Percentiles rank a stretch among this genome's conserved stretches.
Conservation (phyloP, 2,113 vertebrate genomes). For the Macrotis lagotis region DNA sequence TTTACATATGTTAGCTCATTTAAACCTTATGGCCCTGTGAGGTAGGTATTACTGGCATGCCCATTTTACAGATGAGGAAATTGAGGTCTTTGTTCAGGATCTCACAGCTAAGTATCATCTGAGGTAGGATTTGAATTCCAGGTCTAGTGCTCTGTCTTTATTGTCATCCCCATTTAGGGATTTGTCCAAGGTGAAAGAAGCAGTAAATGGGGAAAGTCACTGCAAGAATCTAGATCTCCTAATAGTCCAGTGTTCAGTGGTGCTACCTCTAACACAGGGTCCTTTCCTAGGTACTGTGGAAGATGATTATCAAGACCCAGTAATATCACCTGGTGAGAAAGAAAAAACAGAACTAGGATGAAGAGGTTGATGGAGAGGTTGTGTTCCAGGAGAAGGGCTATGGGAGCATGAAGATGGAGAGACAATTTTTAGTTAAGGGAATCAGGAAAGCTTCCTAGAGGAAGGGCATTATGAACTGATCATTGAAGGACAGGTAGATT, state of each 20-base stretch:
- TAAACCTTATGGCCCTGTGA: not conserved
- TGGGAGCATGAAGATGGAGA: not conserved
- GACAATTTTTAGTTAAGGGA: not conserved
- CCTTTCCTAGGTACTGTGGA: not conserved
- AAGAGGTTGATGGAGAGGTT: not conserved
- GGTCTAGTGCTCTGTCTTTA: not conserved
- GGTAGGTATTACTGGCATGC: not conserved
- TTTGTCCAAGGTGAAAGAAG: not conserved
- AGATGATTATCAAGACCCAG: not conserved
- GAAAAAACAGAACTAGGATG: not conserved
- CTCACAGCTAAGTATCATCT: not conserved
- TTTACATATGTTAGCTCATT: not conserved
- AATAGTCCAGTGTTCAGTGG: not conserved
- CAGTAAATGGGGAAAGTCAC: not conserved
- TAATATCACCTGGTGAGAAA: not conserved
- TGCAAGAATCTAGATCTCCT: not conserved
- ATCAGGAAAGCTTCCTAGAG: not conserved
- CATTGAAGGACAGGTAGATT: not conserved
- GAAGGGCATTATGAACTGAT: not conserved
- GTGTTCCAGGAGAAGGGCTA: not conserved
- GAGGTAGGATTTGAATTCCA: not conserved
- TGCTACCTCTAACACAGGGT: not conserved
- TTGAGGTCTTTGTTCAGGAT: not conserved
- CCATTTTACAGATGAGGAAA: not conserved
- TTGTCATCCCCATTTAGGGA: not conserved